Percentiles rank a stretch among this genome's conserved stretches.
phyloP scores from a whole-genome alignment of 2,888 invertebrate genomes.

The Andrena hattorfiana region DNA sequence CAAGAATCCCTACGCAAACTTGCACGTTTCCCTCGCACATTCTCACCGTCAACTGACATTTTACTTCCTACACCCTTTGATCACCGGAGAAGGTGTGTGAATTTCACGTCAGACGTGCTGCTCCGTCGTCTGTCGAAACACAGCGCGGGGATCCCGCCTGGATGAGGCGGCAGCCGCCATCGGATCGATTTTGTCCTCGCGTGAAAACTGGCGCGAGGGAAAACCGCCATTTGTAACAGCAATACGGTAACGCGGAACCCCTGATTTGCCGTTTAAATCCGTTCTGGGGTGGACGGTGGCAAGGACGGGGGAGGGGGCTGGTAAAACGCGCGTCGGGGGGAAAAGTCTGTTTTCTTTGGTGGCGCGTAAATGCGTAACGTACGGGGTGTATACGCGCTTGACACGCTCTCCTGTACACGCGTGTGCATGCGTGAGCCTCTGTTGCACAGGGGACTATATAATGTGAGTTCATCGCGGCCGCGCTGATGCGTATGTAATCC shows the following conservation, averaged over 20 bases:
- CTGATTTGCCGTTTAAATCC: conserved; percentile 66
- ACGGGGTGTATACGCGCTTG: conserved; percentile 33
- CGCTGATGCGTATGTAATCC: conserved; percentile 84
- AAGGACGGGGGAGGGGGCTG: conserved; percentile 26
- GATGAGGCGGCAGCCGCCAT: not conserved
- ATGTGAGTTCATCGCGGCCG: conserved; percentile 80
- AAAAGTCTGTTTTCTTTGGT: conserved; percentile 60
- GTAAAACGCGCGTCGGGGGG: conserved; percentile 26
- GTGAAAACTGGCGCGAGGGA: conserved; percentile 33
- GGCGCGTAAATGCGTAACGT: conserved; percentile 52
- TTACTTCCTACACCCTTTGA: no score
- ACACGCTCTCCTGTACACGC: not conserved
- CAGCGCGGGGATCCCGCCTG: not conserved
- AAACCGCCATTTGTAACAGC: conserved; percentile 55
- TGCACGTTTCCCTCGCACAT: no score
- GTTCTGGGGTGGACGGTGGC: conserved; percentile 28
- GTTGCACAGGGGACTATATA: conserved; percentile 60
- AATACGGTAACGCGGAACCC: conserved; percentile 31
- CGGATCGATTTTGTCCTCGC: conserved; percentile 23
- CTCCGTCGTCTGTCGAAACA: not conserved
- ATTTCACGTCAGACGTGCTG: not conserved
- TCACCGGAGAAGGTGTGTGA: not conserved
- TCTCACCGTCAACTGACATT: no score
- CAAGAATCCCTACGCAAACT: no score
- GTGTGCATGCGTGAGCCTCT: conserved; percentile 3